Evolutionary conservation across 1,140 invertebrate genomes (phyloP), one percentile per base, ranked within the genome.

Genomic region (Bacillus rossius): DNA sequence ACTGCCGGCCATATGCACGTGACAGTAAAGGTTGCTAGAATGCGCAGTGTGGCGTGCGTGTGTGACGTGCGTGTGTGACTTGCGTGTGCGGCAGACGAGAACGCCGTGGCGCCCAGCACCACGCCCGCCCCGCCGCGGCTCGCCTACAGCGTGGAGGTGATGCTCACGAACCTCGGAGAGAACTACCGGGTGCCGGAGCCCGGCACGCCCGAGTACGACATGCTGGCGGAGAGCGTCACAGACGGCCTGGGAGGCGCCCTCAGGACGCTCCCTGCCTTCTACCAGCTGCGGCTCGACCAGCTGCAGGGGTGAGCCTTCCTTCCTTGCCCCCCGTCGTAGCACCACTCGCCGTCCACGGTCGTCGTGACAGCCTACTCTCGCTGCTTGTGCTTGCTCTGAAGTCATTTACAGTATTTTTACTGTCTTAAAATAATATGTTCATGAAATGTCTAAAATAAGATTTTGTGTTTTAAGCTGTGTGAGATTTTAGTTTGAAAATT

Each of bases 131-230:
- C 86, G 0, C 81, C 82, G 17, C 78, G 79, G 48, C 63, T 87
- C 0, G 76, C 79, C 10, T 93, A 92, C 69, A 80, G 85, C 23
- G 76, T 91, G 14, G 79, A 85, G 63, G 76, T 94, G 0, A 89
- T 88, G 64, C 75, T 94, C 2, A 79, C 86, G 4, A 86, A 88
- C 38, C 71, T 93, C 22, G 91, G 86, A 0, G 84, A 90, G 61
- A 85, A 85, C 58, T 93, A 86, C 73, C 74, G 81, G 42, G 78
- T 86, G 2, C 91, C 91, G 0, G 71, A 81, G 40, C 74, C 75
- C 0, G 87, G 84, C 13, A 83, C 81, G 5, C 70, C 79, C 4
- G 88, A 92, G 52, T 94, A 87, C 64, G 82, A 86, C 13, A 79
- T 84, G 25, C 77, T 93, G n/a, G 82, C 84, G 0, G 81, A 83